Evolutionary conservation across 2,113 vertebrate species (phyloP).

Genomic region (Sterrhoptilus dennistouni): DNA sequence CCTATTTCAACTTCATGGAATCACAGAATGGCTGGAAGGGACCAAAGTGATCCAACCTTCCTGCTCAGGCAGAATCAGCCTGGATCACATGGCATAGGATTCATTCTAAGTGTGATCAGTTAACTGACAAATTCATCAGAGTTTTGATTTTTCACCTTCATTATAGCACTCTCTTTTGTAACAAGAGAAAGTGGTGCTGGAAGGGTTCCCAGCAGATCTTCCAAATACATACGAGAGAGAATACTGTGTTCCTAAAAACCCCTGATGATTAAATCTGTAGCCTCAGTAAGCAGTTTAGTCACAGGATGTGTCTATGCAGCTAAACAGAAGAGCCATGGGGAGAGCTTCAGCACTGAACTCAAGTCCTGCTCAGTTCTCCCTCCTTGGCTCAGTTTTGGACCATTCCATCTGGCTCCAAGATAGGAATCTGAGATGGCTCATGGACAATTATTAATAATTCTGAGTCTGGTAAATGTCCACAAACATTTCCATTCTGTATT

Average conservation of each 20-base stretch:
- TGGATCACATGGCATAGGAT: not conserved
- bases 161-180: not conserved
- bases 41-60: not conserved
- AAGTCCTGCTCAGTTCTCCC: not conserved
- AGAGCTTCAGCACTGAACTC: not conserved
- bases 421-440: not conserved
- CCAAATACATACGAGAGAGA: not conserved
- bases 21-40: not conserved
- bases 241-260: not conserved
- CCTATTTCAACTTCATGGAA: not conserved
- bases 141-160: not conserved
- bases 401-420: not conserved
- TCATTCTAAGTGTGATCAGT: not conserved
- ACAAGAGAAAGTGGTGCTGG: not conserved
- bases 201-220: not conserved
- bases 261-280: not conserved
- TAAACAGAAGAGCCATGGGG: not conserved
- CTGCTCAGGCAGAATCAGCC: not conserved
- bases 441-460: not conserved
- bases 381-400: not conserved
- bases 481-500: not conserved
- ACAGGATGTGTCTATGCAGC: not conserved
- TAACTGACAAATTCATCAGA: not conserved
- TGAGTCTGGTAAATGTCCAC: not conserved
- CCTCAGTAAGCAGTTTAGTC: not conserved